Conservation (phyloP, 2,113 vertebrate genomes). For the Thryonomys swinderianus region DNA sequence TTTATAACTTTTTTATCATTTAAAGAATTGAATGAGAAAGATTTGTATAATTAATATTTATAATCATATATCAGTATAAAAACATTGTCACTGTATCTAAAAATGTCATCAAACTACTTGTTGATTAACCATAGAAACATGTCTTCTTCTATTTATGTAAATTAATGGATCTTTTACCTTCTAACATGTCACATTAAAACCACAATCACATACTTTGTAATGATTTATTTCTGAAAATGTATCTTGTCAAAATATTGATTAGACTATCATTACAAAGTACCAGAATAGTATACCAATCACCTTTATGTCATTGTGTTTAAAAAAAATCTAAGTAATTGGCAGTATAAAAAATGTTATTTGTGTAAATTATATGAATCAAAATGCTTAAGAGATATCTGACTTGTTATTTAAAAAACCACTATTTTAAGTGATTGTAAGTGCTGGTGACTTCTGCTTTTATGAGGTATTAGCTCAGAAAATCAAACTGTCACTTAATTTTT, state of each 20-base stretch:
- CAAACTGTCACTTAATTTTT: constrained; percentile 63
- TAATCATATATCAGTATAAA: neutral
- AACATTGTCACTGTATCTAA: neutral
- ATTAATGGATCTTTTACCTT: neutral
- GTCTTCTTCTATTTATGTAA: neutral
- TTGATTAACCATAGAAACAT: neutral
- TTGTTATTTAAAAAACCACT: constrained; percentile 22
- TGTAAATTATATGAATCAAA: constrained; percentile 37
- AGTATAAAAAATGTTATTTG: constrained; percentile 39
- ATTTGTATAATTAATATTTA: neutral
- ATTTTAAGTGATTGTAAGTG: constrained; percentile 53
- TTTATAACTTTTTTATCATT: neutral
- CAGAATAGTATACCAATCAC: neutral
- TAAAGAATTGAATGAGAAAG: neutral
- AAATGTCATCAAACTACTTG: neutral
- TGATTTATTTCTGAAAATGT: constrained; percentile 35
- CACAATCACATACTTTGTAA: neutral
- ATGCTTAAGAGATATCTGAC: constrained; percentile 21
- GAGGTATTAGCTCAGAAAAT: constrained; percentile 58
- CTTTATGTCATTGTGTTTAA: neutral
- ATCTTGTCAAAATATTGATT: constrained; percentile 35
- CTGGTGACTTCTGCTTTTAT: constrained; percentile 67
- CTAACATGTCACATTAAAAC: neutral
- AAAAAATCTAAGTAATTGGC: neutral
- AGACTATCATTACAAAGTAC: neutral